phyloP scores from a whole-genome alignment of 2,113 vertebrate species.

The Sylvilagus bachmani region DNA sequence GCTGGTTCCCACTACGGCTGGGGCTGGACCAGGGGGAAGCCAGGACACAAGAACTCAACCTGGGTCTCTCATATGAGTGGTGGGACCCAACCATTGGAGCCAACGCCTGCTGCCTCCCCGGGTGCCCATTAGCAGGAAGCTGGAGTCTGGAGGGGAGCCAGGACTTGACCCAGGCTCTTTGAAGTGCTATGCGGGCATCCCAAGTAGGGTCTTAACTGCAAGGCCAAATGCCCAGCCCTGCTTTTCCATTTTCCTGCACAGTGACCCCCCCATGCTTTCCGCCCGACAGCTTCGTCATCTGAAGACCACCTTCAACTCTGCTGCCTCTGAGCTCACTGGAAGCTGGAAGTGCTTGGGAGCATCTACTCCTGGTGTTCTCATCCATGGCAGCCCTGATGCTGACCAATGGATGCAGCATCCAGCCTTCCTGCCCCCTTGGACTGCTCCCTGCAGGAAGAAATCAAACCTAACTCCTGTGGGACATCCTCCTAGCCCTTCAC shows the following conservation, averaged over 20 bases:
- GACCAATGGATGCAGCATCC: background rate
- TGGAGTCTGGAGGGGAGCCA: no score
- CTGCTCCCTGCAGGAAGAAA: background rate
- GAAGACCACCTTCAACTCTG: background rate
- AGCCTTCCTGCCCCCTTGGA: background rate
- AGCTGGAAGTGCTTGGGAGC: background rate
- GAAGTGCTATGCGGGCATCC: no score
- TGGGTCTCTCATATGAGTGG: no score
- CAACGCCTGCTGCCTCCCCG: no score
- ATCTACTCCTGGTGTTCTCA: fast-evolving
- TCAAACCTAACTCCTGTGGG: background rate
- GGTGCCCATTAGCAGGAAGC: no score
- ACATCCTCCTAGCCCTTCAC: background rate
- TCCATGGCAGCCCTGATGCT: background rate
- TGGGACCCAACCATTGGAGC: no score
- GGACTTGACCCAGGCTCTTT: no score
- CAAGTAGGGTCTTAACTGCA: no score
- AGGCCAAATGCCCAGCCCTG: no score
- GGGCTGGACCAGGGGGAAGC: no score
- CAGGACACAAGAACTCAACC: no score
- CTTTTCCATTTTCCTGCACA: background rate
- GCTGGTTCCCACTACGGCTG: no score
- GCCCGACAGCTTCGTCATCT: background rate
- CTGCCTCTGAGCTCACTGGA: background rate
- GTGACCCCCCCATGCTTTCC: background rate